Evolutionary conservation across 2,113 vertebrate species (phyloP), one percentile per base, ranked within the genome.

Genomic region (human): DNA sequence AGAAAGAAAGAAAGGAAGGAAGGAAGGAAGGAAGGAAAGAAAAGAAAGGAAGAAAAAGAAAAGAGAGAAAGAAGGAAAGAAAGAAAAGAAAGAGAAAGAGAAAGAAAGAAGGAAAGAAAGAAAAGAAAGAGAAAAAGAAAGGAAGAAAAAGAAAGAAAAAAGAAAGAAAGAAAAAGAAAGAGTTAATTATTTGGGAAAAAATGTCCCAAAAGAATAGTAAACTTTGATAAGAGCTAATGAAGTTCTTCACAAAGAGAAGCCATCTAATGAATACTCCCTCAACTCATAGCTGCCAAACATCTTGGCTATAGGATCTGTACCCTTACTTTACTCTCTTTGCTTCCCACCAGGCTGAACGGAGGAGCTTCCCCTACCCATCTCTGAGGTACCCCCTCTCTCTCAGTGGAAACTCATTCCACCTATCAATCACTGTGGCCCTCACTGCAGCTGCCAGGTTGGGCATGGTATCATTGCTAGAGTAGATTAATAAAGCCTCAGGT

Each of bases 181-280:
- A 43, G 6, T 43, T 43, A 43, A 50, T 14, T 14, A 18, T 76
- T 87, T 43, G 50, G 83, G 61, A 72, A 88, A 88, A 78, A 35
- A 3, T 23, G 14, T 48, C 30, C 78, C 6, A 20, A 38, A 76
- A 7, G 89, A 32, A 76, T 5, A 18, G 25, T 50, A n/a, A 75
- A 81, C 73, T 83, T 40, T 59, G 20, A 16, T 40, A 89, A 55
- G 55, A 75, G 35, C 40, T 89, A 48, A 35, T 30, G 48, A 61
- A 79, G 30, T 38, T 75, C 73, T 89, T 79, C 43, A 43, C 30
- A 68, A n/a, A 25, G 78, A 68, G 38, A 85, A 85, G 68, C 45
- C 38, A 18, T 38, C 35, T 20, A 59, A 22, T 6, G 66, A 4
- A 1, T 0, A 5, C 2, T 32, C 1, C 5, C 35, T 52, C 30